A percentile compares a stretch with the other conserved stretches of the same genome.
Evolutionary conservation across 2,113 vertebrate species (phyloP).

Genomic region (Morone chrysops): DNA sequence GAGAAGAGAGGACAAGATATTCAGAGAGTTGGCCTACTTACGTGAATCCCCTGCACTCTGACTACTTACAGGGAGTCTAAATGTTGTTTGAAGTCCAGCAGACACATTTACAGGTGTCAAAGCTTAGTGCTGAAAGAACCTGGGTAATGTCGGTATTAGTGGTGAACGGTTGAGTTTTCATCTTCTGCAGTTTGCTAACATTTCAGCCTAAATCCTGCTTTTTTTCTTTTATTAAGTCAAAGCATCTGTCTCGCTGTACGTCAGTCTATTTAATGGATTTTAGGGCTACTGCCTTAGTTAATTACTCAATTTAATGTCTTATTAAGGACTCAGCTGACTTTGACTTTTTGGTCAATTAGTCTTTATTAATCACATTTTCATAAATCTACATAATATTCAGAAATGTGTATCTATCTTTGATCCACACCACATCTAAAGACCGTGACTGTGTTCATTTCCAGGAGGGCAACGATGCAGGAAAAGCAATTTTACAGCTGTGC

Average conservation of each 20-base stretch:
- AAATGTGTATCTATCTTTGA: conserved; percentile 67
- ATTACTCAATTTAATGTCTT: conserved; percentile 76
- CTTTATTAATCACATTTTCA: conserved; percentile 78
- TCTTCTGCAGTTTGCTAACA: conserved; percentile 36
- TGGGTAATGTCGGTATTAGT: conserved; percentile 44
- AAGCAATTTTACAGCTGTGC: conserved; percentile 64
- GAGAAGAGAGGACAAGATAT: conserved; percentile 54
- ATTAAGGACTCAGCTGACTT: conserved; percentile 77
- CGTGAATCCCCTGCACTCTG: conserved; percentile 51
- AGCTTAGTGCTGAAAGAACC: conserved; percentile 45
- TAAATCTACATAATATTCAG: conserved; percentile 73
- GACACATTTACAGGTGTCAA: conserved; percentile 41
- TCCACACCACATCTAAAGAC: conserved; percentile 63
- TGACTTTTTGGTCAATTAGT: conserved; percentile 79
- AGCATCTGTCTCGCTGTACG: conserved; percentile 47
- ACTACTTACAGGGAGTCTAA: conserved; percentile 29
- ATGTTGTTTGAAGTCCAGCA: conserved; percentile 52
- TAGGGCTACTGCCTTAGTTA: conserved; percentile 67
- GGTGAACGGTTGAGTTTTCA: conserved; percentile 19
- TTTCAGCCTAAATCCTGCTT: conserved; percentile 30
- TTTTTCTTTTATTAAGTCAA: conserved; percentile 28
- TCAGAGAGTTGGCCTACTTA: conserved; percentile 61
- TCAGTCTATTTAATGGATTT: conserved; percentile 70
- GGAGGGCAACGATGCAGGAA: conserved; percentile 55
- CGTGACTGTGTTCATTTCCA: conserved; percentile 69